Conservation (phyloP, 1,140 invertebrate genomes). For the Leptestheria dahalacensis region DNA sequence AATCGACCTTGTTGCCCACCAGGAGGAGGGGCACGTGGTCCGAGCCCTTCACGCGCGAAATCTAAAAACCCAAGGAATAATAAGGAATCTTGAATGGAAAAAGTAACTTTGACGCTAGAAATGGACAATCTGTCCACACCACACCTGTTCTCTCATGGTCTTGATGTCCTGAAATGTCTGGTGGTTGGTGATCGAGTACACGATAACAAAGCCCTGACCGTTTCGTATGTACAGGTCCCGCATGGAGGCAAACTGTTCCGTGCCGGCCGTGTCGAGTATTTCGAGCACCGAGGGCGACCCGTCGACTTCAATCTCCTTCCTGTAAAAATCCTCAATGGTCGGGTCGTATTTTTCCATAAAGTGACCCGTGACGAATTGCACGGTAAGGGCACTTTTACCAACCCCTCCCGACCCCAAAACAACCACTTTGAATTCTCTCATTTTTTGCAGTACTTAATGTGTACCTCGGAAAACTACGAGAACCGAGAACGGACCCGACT, state of each 20-base stretch:
- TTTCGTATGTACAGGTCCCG: conserved; percentile 97
- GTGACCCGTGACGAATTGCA: conserved; percentile 96
- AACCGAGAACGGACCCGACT: too few relatives aligned
- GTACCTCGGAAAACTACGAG: too few relatives aligned
- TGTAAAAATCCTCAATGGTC: conserved; percentile 98
- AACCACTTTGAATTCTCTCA: conserved; percentile 99
- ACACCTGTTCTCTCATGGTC: conserved; percentile 73
- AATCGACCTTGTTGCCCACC: conserved; percentile 90
- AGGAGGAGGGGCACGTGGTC: conserved; percentile 86
- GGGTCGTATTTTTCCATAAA: conserved; percentile 99
- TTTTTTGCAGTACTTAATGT: conserved; percentile 23
- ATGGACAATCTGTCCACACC: not conserved
- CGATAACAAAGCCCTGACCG: conserved; percentile 93
- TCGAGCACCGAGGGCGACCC: conserved; percentile 96
- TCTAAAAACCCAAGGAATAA: conserved; percentile 39
- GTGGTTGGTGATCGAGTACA: conserved; percentile 86
- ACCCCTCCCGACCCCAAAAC: conserved; percentile 97
- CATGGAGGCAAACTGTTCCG: conserved; percentile 99
- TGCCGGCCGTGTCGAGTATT: conserved; percentile 98
- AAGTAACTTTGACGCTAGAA: not conserved
- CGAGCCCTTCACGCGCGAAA: conserved; percentile 92
- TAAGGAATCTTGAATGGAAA: not conserved
- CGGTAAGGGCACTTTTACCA: conserved; percentile 93
- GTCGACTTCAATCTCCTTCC: conserved; percentile 98
- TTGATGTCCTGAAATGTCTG: conserved; percentile 96